Evolutionary conservation across 1,140 invertebrate genomes (phyloP).

Genomic region (Phymorhynchus buccinoides): DNA sequence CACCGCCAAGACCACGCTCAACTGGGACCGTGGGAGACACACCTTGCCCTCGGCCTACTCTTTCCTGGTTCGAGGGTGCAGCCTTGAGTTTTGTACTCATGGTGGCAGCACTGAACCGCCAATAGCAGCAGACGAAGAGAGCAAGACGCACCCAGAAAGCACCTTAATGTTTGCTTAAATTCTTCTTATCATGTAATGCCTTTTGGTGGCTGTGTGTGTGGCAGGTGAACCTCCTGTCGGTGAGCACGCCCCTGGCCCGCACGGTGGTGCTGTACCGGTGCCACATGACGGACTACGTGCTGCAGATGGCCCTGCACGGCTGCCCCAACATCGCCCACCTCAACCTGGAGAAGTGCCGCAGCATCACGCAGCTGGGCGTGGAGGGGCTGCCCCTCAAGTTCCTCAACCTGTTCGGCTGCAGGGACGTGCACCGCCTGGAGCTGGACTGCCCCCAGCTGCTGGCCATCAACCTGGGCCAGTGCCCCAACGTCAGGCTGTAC

Average conservation of each 20-base stretch:
- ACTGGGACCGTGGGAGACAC: no score
- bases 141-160: no score
- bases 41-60: no score
- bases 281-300: slow-evolving; percentile 64
- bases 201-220: background rate
- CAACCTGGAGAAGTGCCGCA: slow-evolving; percentile 66
- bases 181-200: no score
- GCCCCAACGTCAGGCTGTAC: slow-evolving; percentile 60
- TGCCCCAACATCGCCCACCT: slow-evolving; percentile 65
- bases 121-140: no score
- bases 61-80: no score
- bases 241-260: slow-evolving; percentile 62
- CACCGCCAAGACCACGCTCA: no score
- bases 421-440: slow-evolving; percentile 56
- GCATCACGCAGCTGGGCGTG: slow-evolving; percentile 57
- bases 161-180: no score
- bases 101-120: no score
- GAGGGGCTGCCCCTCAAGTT: slow-evolving; percentile 59
- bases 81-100: no score
- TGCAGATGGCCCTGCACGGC: slow-evolving; percentile 65
- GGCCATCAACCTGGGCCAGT: slow-evolving; percentile 66
- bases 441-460: slow-evolving; percentile 63
- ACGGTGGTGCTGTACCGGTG: slow-evolving; percentile 69
- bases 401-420: slow-evolving; percentile 66
- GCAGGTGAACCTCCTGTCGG: slow-evolving; percentile 60